Evolutionary conservation across 1,140 invertebrate genomes (phyloP).

Genomic region (Akabosia matsudoensis): DNA sequence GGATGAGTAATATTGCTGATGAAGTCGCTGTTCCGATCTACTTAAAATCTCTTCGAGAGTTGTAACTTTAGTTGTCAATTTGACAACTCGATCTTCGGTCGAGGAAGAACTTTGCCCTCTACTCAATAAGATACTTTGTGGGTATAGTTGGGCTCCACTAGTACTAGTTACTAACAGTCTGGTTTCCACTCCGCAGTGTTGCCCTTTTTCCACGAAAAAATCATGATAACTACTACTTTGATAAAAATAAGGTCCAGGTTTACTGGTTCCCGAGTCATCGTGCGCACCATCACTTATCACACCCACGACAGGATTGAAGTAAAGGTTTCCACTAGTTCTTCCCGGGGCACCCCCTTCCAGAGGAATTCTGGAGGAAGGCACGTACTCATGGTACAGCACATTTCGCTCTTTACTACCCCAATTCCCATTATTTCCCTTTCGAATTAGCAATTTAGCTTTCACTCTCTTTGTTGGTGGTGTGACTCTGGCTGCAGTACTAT

Average conservation of each 20-base stretch:
- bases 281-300: not conserved
- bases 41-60: constrained; percentile 44
- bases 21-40: constrained; percentile 22
- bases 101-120: not conserved
- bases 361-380: not conserved
- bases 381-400: not conserved
- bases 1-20: not conserved
- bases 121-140: not conserved
- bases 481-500: not conserved
- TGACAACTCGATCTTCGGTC: not conserved
- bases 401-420: not conserved
- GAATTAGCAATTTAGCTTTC: constrained; percentile 6
- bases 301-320: not conserved
- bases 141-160: not conserved
- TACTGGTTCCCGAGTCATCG: not conserved
- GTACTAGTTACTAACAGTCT: not conserved
- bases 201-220: not conserved
- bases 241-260: not conserved
- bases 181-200: not conserved
- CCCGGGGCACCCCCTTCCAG: not conserved
- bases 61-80: constrained; percentile 41
- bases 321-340: not conserved
- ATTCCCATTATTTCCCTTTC: not conserved
- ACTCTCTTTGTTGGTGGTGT: not conserved
- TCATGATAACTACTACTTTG: not conserved